Percentiles rank a stretch among this genome's conserved stretches.
phyloP scores from a whole-genome alignment of 2,113 vertebrate species.

The human (Homo sapiens) region GRCh38 chr7:18489501-18490000 shows the following conservation, averaged over 20 bases:
- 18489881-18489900: background rate
- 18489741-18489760: background rate
- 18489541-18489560: background rate
- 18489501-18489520: background rate
- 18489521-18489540: background rate
- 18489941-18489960: background rate
- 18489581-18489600: background rate
- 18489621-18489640: background rate
- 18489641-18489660: background rate
- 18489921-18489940: rapidly evolving
- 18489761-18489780: background rate
- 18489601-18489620: background rate
- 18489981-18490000: background rate
- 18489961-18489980: background rate
- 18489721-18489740: background rate
- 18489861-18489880: background rate
- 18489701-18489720: background rate
- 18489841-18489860: background rate
- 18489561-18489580: background rate
- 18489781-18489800: background rate
- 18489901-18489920: rapidly evolving
- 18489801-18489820: background rate
- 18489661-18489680: background rate
- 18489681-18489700: background rate
- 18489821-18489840: background rate